Evolutionary conservation across 2,888 invertebrate species (phyloP).

Genomic region (Dioctria linearis): DNA sequence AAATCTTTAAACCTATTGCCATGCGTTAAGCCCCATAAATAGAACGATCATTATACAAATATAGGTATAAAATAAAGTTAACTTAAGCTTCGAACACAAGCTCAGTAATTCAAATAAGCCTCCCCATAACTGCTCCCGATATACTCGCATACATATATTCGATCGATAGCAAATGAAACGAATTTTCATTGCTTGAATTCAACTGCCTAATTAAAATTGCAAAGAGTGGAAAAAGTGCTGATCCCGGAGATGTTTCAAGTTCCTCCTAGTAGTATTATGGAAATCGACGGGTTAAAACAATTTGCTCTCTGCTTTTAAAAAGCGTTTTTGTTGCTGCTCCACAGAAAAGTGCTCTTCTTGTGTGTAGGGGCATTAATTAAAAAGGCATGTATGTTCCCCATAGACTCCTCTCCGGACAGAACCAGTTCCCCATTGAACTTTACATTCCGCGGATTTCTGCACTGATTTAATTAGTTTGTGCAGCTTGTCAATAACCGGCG

Average conservation of each 20-base stretch:
- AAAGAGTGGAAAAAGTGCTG: constrained; percentile 33
- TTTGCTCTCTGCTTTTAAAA: constrained; percentile 55
- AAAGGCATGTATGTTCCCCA: constrained; percentile 55
- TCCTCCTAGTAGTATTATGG: constrained; percentile 49
- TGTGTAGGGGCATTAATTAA: constrained; percentile 57
- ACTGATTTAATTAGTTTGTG: constrained; percentile 61
- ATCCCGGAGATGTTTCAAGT: constrained; percentile 40
- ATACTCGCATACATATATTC: no score
- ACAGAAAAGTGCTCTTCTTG: constrained; percentile 34
- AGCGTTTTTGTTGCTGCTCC: constrained; percentile 30
- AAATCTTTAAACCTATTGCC: no score
- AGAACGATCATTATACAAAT: no score
- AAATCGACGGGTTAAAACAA: constrained; percentile 56
- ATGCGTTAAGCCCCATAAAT: no score
- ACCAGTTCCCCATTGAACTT: constrained; percentile 60
- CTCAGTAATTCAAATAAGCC: no score
- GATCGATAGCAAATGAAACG: neutral
- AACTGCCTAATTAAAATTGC: constrained; percentile 48
- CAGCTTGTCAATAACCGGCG: constrained; percentile 46
- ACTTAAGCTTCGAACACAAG: no score
- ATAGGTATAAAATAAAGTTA: no score
- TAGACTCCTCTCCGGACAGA: constrained; percentile 35
- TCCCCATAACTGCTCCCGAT: no score
- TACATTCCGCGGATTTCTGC: constrained; percentile 60
- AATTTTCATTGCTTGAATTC: constrained; percentile 20